Percentiles rank a stretch among this genome's conserved stretches.
phyloP scores from a whole-genome alignment of 2,888 invertebrate genomes.

The Ceriagrion tenellum region DNA sequence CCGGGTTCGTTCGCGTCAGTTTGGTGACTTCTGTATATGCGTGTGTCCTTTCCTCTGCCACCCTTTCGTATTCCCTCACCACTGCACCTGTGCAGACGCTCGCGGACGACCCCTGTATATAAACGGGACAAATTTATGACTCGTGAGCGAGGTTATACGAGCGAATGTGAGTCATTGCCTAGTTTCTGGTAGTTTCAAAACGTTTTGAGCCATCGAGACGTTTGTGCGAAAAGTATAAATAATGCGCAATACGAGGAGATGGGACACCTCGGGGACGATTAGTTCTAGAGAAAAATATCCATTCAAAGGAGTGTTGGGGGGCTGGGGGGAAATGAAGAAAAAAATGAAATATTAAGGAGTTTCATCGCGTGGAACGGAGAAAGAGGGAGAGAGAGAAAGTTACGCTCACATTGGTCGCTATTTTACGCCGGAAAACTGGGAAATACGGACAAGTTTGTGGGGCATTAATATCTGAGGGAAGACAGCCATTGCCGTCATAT shows the following conservation, averaged over 20 bases:
- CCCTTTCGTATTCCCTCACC: background rate
- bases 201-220: background rate
- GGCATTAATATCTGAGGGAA: constrained; percentile 42
- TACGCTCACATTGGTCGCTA: constrained; percentile 1
- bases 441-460: constrained; percentile 54
- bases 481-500: constrained; percentile 50
- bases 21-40: constrained; percentile 35
- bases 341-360: background rate
- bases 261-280: constrained; percentile 14
- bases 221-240: constrained; percentile 24
- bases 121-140: constrained; percentile 9
- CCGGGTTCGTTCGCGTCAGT: constrained; percentile 43
- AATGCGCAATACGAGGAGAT: background rate
- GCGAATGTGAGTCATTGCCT: constrained; percentile 40
- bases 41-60: background rate
- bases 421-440: constrained; percentile 40
- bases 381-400: background rate
- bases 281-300: constrained; percentile 13
- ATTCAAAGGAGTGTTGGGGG: background rate
- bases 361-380: background rate
- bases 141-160: background rate
- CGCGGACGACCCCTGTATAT: background rate
- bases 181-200: constrained; percentile 47
- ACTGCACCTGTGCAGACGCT: background rate
- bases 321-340: background rate